Evolutionary conservation across 2,797 vertebrate genomes (phyloP), one percentile per base, ranked within the genome.

Genomic region (Cossypha caffra): DNA sequence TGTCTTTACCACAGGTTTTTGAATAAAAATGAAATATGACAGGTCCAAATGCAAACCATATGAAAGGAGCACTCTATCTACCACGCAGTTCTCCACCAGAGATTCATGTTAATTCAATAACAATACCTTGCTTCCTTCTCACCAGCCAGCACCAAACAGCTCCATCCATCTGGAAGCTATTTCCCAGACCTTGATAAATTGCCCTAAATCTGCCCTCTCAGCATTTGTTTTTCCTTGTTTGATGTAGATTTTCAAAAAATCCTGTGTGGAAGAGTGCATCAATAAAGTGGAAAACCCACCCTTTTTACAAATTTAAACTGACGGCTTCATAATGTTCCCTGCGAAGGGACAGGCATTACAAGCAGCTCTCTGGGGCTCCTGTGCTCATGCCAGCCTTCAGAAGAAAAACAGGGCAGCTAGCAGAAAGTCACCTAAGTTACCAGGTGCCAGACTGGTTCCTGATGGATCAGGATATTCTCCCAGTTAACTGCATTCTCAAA

Each of bases 201-300:
- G 96, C 95, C 97, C 96, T 93, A 97, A 96, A 95, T 96, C 93
- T 97, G 93, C 95, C 96, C 95, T 97, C 91, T 97, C 93, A 96
- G 95, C 95, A 91, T 97, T 98, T 98, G 96, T 97, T 97, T 97
- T 97, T 95, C 80, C 96, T 98, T 95, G 88, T 98, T 97, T 98
- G 97, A 98, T 97, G 95, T 97, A 96, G 95, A 90, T 95, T 89
- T 81, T 72, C 20, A 74, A 95, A 96, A 97, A 98, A 97, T 93
- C 83, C 88, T 94, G 23, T 86, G 86, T 95, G 87, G 89, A 96
- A 79, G 88, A 97, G 91, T 84, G 64, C 72, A 93, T 95, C 94
- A 96, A 81, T 93, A 86, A 86, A 94, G 90, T 79, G 78, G 57
- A 86, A 95, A 94, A 82, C 23, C 61, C 73, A 81, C 82, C 29